Conservation (phyloP, 2,113 vertebrate genomes). For the Gobio gobio region DNA sequence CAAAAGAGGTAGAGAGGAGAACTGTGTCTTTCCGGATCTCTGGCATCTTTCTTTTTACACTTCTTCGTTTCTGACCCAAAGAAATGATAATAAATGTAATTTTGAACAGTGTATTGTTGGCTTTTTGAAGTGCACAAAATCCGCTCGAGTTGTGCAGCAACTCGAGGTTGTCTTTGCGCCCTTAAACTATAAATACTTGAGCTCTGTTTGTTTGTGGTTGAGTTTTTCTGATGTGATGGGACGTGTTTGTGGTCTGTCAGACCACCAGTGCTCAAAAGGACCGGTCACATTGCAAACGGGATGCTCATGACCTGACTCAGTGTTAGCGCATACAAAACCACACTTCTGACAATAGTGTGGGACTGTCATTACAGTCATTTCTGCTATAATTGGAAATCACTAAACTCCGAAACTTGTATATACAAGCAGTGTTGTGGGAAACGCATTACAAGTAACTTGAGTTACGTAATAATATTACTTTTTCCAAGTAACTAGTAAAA, state of each 20-base stretch:
- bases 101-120: neutral
- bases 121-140: neutral
- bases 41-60: neutral
- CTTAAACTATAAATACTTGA: neutral
- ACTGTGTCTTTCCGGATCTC: neutral
- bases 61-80: neutral
- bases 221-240: neutral
- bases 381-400: neutral
- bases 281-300: neutral
- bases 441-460: too few species aligned
- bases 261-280: neutral
- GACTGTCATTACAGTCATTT: neutral
- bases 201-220: neutral
- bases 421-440: too few species aligned
- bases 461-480: too few species aligned
- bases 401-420: neutral
- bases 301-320: neutral
- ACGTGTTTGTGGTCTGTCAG: neutral
- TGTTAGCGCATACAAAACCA: neutral
- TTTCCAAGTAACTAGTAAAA: too few species aligned
- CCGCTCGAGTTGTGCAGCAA: neutral
- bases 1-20: constrained; percentile 85
- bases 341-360: neutral
- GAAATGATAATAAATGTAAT: neutral
- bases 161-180: neutral